Base-by-base conservation (phyloP, 2,888 invertebrate genomes). In the Sphaeridia pumilis region DNA sequence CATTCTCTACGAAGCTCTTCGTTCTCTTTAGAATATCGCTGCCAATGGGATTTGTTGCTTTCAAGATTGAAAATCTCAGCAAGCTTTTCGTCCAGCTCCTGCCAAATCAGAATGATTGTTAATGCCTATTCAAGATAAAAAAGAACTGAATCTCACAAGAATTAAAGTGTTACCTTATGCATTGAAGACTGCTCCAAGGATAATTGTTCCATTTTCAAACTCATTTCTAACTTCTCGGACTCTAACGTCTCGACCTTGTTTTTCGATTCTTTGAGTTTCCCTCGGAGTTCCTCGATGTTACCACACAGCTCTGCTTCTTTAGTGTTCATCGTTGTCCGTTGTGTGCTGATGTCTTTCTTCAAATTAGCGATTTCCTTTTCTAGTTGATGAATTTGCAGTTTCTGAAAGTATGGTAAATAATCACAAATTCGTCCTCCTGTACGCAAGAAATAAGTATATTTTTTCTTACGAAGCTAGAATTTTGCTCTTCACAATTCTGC, bases 401-500 rank as follows among this genome's bases (percentile, higher is more conserved):
- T 60, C 65, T 65, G 35, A 3, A 56, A 51, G n/a, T n/a, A n/a
- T n/a, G n/a, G n/a, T n/a, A n/a, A n/a, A n/a, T n/a, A n/a, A n/a
- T n/a, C n/a, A n/a, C n/a, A n/a, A n/a, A n/a, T n/a, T n/a, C n/a
- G n/a, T n/a, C n/a, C n/a, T n/a, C n/a, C n/a, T n/a, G n/a, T n/a
- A n/a, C n/a, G n/a, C n/a, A n/a, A n/a, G n/a, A n/a, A n/a, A n/a
- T n/a, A n/a, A n/a, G n/a, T n/a, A n/a, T n/a, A n/a, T n/a, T n/a
- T n/a, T n/a, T n/a, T n/a, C 67, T 70, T 67, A 81, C 81, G 74
- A 87, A 75, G 62, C 85, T 83, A 45, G 76, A 76, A 71, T 83
- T 84, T 67, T 82, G 80, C 70, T 90, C 88, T 73, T 92, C 88
- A 46, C 87, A 75, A 46, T 83, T 82, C 64, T 84, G 80, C 60